phyloP scores from a whole-genome alignment of 2,888 invertebrate genomes.

The Apotomis betuletana region DNA sequence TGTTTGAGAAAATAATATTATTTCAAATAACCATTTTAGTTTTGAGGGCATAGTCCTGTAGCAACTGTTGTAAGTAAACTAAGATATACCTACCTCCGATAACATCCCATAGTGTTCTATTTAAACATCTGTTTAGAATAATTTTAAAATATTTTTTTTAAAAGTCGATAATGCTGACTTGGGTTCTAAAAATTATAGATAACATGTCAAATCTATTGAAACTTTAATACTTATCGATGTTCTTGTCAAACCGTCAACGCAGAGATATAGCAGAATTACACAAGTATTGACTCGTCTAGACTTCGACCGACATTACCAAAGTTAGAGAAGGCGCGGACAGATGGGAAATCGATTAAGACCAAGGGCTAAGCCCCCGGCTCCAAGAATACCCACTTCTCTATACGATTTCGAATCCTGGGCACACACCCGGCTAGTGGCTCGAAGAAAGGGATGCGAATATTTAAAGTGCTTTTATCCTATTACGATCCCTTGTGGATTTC shows the following conservation, averaged over 20 bases:
- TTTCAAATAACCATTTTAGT: no score
- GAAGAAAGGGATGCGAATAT: constrained; percentile 39
- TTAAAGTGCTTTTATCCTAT: constrained; percentile 50
- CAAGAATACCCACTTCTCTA: not conserved
- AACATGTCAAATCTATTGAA: constrained; percentile 1
- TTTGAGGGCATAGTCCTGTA: no score
- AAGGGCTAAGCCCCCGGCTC: not conserved
- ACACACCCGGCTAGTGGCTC: constrained; percentile 19
- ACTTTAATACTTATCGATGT: not conserved
- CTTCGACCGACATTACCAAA: constrained; percentile 19
- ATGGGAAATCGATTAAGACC: constrained; percentile 36
- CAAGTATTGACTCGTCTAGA: constrained; percentile 29
- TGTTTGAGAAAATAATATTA: no score
- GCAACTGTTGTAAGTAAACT: no score
- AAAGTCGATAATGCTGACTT: no score
- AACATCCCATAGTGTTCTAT: no score
- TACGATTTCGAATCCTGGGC: constrained; percentile 1
- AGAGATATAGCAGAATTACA: constrained; percentile 3
- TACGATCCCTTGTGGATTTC: constrained; percentile 48
- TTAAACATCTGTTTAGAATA: no score
- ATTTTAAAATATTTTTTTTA: no score
- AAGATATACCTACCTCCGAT: no score
- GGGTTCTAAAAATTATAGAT: not conserved
- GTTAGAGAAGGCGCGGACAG: constrained; percentile 28
- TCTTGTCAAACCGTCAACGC: constrained; percentile 4